Base-by-base conservation (phyloP, 1,140 invertebrate species). In the Pseudoatta argentina region DNA sequence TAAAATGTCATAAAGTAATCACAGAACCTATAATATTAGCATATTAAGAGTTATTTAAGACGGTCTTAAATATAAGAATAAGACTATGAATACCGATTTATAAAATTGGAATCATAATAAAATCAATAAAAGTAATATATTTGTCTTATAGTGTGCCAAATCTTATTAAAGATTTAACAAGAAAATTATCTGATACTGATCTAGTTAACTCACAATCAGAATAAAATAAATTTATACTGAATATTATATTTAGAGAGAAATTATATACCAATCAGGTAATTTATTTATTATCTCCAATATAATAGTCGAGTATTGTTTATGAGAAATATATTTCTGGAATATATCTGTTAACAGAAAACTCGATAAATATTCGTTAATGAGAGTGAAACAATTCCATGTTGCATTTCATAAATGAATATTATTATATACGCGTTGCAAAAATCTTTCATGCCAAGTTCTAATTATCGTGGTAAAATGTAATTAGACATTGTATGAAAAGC, bases 331-430 rank as follows among this genome's bases (percentile, higher is more conserved):
- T 30, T 44, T 59, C 34, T 30, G 39, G 39, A 24, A 73, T 44
- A 39, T n/a, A 53, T 27, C 7, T 5, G 27, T 69, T 73, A 83
- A 61, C 14, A 14, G 79, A 83, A 83, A 83, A 75, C 39, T 75
- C 39, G n/a, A 83, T 51, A 83, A 83, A 83, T 51, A 61, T n/a
- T 63, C 57, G 27, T 83, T 83, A 83, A 61, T 75, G 79, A 82
- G 18, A 57, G 4, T 34, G 27, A 63, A 61, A 83, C 39, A 83
- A 63, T 51, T 39, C 51, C 21, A 59, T 3, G 12, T 30, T 24
- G 21, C 21, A 21, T 83, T 63, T 63, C 39, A 48, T 51, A 75
- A 61, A 73, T 34, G 6, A 82, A 83, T 75, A 83, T 82, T 82
- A 82, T 24, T 66, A n/a, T 57, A 34, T 14, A 34, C 14, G 30